Base-by-base conservation (phyloP, 2,113 vertebrate species). In the Paradisaea rubra region DNA sequence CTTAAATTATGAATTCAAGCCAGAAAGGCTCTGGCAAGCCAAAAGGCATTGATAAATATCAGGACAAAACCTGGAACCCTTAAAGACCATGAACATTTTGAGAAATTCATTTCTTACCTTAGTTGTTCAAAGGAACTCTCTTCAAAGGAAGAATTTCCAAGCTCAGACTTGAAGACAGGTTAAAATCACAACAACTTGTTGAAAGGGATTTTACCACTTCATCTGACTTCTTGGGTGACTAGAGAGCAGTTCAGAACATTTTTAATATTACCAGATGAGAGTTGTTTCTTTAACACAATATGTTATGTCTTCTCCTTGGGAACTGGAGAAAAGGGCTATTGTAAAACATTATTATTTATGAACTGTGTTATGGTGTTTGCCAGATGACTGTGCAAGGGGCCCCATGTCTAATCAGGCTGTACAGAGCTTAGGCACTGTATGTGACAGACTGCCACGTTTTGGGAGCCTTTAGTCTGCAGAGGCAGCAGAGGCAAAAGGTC, bases 331-430 rank as follows among this genome's bases (percentile, higher is more conserved):
- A 96, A 90, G 69, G 9, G 18, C 77, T 65, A 79, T 88, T 91
- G 82, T 94, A 94, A 91, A 91, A 81, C 22, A 22, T 68, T 54
- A 65, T 91, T 88, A 68, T 92, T 95, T 94, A 90, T 88, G 90
- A 89, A 82, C 93, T 86, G 79, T 42, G 41, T 94, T 64, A 83
- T 49, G 31, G 74, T 78, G 28, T 93, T 90, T 94, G 64, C 92
- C 94, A 95, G 83, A 93, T 61, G 64, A 88, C 88, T 23, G 65
- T 77, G 59, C 37, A 65, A 91, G 76, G 64, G 52, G 41, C 64
- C 74, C 76, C 61, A 30, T 10, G 15, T 56, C 79, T 77, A 56
- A 72, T 47, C 56, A 80, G 73, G 42, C 83, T 81, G 33, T 27
- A 16, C 27, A 23, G 73, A 85, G 45, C 47, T 50, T 31, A 63